These are phyloP conservation scores for Cyanistes caeruleus DNA, from an alignment of 2,113 vertebrate species.

Conservation along the genomic window DNA sequence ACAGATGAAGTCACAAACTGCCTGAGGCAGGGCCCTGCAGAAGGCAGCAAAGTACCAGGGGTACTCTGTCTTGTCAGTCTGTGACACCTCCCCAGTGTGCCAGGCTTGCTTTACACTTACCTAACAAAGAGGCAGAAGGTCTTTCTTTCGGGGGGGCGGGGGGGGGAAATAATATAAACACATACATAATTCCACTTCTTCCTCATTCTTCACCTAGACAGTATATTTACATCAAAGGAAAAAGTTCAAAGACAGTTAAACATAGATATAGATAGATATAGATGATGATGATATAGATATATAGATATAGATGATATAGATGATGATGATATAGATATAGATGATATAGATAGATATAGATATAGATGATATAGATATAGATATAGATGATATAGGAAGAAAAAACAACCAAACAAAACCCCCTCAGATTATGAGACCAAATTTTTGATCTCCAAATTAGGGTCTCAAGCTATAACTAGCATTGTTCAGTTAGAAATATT, in stretches of 20 bases:
- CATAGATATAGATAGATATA: neutral
- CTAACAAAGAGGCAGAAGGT: neutral
- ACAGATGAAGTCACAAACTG: neutral
- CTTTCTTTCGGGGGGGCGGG: neutral
- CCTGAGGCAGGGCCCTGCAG: neutral
- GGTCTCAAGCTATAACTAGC: neutral
- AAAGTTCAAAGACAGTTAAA: neutral
- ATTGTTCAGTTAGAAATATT: neutral
- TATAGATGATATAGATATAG: too few relatives aligned
- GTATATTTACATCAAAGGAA: neutral
- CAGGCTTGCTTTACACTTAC: neutral
- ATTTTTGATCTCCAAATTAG: neutral
- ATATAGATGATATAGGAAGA: neutral
- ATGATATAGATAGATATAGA: too few relatives aligned
- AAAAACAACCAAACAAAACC: neutral
- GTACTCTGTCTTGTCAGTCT: neutral
- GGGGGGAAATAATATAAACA: neutral
- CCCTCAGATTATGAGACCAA: neutral
- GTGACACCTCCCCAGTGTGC: neutral
- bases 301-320: neutral
- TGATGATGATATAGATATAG: too few relatives aligned
- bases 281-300: neutral
- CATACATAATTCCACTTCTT: neutral
- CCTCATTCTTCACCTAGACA: neutral
- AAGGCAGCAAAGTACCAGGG: neutral